Conservation (phyloP, 2,113 vertebrate genomes). For the Percina caprodes region DNA sequence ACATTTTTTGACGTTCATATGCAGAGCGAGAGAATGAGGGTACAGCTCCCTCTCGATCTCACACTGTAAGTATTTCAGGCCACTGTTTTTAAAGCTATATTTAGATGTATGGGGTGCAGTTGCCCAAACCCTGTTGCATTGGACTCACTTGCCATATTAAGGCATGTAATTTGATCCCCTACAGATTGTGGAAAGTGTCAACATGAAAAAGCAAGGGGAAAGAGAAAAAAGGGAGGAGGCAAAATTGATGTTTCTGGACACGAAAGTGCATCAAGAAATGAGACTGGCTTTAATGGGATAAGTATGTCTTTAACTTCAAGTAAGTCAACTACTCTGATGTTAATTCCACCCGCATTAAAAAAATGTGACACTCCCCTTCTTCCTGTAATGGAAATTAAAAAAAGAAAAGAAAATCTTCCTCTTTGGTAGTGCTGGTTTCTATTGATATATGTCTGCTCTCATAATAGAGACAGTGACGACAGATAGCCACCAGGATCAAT, state of each 20-base stretch:
- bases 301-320: slow-evolving; percentile 53
- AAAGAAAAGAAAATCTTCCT: neutral
- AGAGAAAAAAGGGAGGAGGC: slow-evolving; percentile 24
- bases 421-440: neutral
- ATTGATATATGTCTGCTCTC: neutral
- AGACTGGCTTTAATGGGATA: slow-evolving; percentile 51
- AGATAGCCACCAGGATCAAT: neutral
- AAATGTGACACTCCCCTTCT: neutral
- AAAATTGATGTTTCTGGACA: slow-evolving; percentile 38
- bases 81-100: slow-evolving; percentile 84
- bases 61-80: slow-evolving; percentile 78
- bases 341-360: slow-evolving; percentile 58
- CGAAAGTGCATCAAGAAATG: slow-evolving; percentile 43
- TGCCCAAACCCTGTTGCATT: slow-evolving; percentile 49
- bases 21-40: slow-evolving; percentile 45
- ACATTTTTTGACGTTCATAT: slow-evolving; percentile 78
- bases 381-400: neutral
- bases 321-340: slow-evolving; percentile 35
- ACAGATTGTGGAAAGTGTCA: slow-evolving; percentile 73
- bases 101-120: slow-evolving; percentile 75
- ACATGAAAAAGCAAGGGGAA: slow-evolving; percentile 69
- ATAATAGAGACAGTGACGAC: neutral
- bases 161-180: slow-evolving; percentile 75
- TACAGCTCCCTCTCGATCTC: slow-evolving; percentile 44
- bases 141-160: slow-evolving; percentile 76